These are phyloP conservation scores for Lepidurus couesii DNA, from an alignment of 1,140 invertebrate genomes.

Conservation along the genomic window DNA sequence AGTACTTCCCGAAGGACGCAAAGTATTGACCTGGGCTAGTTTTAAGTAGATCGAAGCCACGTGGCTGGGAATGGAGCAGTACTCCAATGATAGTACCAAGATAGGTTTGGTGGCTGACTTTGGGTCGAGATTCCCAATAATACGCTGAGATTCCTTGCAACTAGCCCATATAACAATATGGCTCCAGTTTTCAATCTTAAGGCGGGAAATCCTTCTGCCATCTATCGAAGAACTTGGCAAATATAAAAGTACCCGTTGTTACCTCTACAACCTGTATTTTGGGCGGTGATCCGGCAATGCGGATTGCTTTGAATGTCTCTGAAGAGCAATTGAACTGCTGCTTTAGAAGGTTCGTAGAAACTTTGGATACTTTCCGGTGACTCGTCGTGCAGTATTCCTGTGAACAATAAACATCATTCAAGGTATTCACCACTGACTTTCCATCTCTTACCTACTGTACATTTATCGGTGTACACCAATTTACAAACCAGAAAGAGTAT, in stretches of 20 bases:
- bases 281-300: neutral
- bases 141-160: neutral
- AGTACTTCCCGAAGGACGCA: neutral
- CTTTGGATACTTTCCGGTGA: neutral
- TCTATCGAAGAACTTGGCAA: neutral
- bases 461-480: no score
- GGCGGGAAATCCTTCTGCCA: neutral
- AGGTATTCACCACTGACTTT: no score
- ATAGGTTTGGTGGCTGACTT: neutral
- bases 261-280: neutral
- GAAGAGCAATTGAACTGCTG: neutral
- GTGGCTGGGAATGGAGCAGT: neutral
- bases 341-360: neutral
- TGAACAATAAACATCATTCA: neutral
- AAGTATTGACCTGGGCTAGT: neutral
- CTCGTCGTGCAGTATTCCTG: neutral
- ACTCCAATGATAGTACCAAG: neutral
- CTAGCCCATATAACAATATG: neutral
- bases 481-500: no score
- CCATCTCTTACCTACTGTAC: no score
- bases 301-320: neutral
- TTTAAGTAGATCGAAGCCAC: neutral
- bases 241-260: neutral
- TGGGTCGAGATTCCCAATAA: neutral
- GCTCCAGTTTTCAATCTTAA: neutral